Conservation (phyloP, 2,797 vertebrate species). For the Poliocrania exsul region DNA sequence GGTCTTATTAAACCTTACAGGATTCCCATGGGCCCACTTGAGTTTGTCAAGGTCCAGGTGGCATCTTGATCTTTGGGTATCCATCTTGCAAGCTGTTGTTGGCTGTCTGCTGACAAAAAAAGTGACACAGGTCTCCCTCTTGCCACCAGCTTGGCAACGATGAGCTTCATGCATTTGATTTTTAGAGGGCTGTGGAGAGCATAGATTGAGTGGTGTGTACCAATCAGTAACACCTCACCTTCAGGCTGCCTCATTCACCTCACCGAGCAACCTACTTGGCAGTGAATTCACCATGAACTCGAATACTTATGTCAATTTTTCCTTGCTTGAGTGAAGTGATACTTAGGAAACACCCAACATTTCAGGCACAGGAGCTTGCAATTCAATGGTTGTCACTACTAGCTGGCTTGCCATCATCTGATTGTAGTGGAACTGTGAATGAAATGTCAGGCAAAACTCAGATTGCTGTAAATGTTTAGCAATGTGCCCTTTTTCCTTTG, state of each 20-base stretch:
- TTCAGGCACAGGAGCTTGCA: not conserved
- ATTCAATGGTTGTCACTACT: not conserved
- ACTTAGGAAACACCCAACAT: not conserved
- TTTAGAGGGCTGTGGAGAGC: not conserved
- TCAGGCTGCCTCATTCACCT: not conserved
- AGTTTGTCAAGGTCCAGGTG: not conserved
- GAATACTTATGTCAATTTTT: not conserved
- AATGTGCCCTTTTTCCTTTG: not conserved
- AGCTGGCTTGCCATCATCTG: not conserved
- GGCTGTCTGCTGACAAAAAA: not conserved
- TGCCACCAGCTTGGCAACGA: not conserved
- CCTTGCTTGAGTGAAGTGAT: not conserved
- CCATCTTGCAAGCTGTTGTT: not conserved
- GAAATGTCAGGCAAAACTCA: not conserved
- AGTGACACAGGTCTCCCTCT: fast-evolving
- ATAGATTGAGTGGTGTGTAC: not conserved
- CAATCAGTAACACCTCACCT: not conserved
- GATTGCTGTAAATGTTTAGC: not conserved
- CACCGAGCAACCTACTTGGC: fast-evolving
- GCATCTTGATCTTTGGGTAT: not conserved
- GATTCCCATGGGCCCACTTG: not conserved
- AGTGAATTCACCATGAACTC: not conserved
- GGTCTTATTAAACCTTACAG: not conserved
- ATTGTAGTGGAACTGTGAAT: not conserved
- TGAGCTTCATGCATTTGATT: not conserved